Evolutionary conservation across 2,113 vertebrate genomes (phyloP).

Genomic region (Poecile atricapillus): DNA sequence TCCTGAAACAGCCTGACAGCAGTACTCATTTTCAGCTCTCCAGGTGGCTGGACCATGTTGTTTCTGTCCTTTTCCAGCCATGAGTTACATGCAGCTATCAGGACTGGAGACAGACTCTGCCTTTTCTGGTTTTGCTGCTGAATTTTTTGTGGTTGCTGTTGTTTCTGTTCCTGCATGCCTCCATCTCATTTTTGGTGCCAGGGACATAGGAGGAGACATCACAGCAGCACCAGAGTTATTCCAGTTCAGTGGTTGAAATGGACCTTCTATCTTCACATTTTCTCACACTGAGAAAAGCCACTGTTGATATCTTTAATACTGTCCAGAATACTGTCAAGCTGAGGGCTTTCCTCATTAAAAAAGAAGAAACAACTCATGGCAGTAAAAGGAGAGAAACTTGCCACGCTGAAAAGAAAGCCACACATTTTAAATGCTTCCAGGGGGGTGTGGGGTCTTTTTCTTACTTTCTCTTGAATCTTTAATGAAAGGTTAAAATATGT

Average conservation of each 20-base stretch:
- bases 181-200: background rate
- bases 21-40: background rate
- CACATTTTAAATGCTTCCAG: background rate
- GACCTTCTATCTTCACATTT: background rate
- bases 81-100: background rate
- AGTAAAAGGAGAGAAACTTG: background rate
- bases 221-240: background rate
- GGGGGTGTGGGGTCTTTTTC: background rate
- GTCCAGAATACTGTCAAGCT: background rate
- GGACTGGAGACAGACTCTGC: background rate
- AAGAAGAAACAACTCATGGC: background rate
- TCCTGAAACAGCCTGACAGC: background rate
- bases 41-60: background rate
- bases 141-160: background rate
- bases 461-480: background rate
- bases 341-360: background rate
- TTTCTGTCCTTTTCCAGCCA: background rate
- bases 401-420: background rate
- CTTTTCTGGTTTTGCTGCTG: background rate
- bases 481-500: constrained; percentile 2
- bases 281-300: background rate
- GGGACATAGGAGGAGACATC: background rate
- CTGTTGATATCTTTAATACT: background rate
- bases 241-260: background rate
- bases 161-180: background rate